phyloP scores from a whole-genome alignment of 2,113 vertebrate species.

The Raja brachyura region DNA sequence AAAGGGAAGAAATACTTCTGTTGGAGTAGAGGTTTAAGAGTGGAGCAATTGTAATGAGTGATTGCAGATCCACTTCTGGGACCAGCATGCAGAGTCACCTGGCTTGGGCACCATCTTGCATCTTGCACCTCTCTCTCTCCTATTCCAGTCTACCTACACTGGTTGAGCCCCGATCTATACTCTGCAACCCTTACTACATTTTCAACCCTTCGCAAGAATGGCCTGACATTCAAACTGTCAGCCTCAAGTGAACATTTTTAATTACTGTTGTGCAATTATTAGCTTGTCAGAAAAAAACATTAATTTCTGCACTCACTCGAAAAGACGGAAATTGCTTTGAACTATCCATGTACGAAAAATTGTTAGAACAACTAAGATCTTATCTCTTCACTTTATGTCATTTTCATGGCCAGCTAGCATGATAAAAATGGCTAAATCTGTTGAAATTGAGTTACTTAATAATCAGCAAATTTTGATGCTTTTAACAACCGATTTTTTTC shows the following conservation, averaged over 20 bases:
- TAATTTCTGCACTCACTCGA: not conserved
- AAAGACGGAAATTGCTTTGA: not conserved
- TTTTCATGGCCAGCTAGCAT: not conserved
- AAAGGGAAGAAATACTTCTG: too few relatives aligned
- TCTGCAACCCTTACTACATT: not conserved
- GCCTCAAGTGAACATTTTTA: not conserved
- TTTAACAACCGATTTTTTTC: not conserved
- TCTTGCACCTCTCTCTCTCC: too few relatives aligned
- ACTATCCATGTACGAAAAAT: not conserved
- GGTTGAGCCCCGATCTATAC: too few relatives aligned
- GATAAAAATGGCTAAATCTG: not conserved
- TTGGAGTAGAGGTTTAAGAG: too few relatives aligned
- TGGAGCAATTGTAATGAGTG: too few relatives aligned
- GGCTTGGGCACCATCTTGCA: too few relatives aligned
- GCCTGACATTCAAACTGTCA: not conserved
- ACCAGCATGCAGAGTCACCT: too few relatives aligned
- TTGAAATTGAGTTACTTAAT: not conserved
- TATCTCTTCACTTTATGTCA: slow-evolving; percentile 20
- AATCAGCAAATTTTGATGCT: slow-evolving; percentile 15
- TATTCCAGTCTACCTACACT: not conserved
- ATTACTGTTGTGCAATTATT: slow-evolving; percentile 2
- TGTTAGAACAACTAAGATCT: not conserved
- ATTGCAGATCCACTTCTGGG: too few relatives aligned
- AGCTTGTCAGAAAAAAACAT: slow-evolving; percentile 9
- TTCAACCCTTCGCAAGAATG: not conserved